Conservation (phyloP, 2,797 vertebrate genomes). For the Phoeniculus purpureus region DNA sequence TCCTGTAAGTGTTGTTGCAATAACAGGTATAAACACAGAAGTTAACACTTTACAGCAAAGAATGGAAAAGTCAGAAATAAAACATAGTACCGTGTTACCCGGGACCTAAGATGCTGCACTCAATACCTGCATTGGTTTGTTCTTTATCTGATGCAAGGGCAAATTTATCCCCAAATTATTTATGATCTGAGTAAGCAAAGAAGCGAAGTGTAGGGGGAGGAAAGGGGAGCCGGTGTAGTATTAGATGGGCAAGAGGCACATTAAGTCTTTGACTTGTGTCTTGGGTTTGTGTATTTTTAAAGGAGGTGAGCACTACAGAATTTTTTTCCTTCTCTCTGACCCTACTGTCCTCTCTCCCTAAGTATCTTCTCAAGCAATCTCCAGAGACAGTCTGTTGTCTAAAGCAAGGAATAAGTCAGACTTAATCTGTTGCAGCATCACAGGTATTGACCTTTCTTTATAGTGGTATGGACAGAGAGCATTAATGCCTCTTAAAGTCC, state of each 20-base stretch:
- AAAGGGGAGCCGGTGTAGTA: not conserved
- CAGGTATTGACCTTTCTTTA: not conserved
- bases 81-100: not conserved
- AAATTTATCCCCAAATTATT: not conserved
- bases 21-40: not conserved
- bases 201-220: not conserved
- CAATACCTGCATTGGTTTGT: not conserved
- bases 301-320: not conserved
- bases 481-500: not conserved
- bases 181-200: not conserved
- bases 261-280: not conserved
- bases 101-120: not conserved
- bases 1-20: not conserved
- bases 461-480: not conserved
- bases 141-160: not conserved
- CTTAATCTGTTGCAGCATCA: not conserved
- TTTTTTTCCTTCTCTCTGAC: not conserved
- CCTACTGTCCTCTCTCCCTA: not conserved
- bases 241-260: not conserved
- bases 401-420: not conserved
- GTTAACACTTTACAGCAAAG: not conserved
- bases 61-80: not conserved
- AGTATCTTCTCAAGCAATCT: not conserved
- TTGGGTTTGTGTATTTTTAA: not conserved
- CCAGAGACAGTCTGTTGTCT: not conserved